Base-by-base conservation (phyloP, 2,113 vertebrate genomes). In the Phrynosoma platyrhinos region DNA sequence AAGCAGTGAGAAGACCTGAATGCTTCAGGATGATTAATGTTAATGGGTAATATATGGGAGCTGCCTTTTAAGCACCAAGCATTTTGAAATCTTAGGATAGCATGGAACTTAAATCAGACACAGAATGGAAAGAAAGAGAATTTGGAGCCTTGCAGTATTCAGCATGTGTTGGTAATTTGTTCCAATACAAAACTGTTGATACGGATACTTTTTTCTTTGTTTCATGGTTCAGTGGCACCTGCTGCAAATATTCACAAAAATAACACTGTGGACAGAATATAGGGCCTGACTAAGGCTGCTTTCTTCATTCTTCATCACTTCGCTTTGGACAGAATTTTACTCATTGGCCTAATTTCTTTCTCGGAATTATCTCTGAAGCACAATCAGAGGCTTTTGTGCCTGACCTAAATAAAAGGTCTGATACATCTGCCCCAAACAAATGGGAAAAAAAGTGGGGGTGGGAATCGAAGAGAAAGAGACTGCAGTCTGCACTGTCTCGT, bases 331-430 rank as follows among this genome's bases (percentile, higher is more conserved):
- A 18, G 12, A 55, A 69, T 9, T 66, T 64, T 86, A 27, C 7
- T 79, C 47, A 55, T 25, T 86, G 64, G 42, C 66, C 64, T 69
- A 69, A 79, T 86, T 68, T 68, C 12, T 78, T 78, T 40, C 47
- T 10, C 18, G 21, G 40, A 68, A 78, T 30, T 36, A 30, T 75
- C 32, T 58, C 32, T 58, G n/a, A 74, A 42, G 36, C 32, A 81
- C 14, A 40, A 5, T 40, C 40, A 8, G 40, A 47, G 13, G 64
- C 79, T 36, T 72, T 79, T 42, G 72, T 72, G 47, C 52, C 14
- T 87, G 66, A 84, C 83, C 83, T 84, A 72, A 84, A 84, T 84
- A 84, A 84, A 84, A 69, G 78, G 83, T 36, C 83, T 84, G 69
- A 12, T 74, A 74, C 30, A 23, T 27, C 21, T 84, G 52, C 52